Percentiles rank a stretch among this genome's conserved stretches.
phyloP scores from a whole-genome alignment of 2,113 vertebrate genomes.

The Tragelaphus buxtoni region DNA sequence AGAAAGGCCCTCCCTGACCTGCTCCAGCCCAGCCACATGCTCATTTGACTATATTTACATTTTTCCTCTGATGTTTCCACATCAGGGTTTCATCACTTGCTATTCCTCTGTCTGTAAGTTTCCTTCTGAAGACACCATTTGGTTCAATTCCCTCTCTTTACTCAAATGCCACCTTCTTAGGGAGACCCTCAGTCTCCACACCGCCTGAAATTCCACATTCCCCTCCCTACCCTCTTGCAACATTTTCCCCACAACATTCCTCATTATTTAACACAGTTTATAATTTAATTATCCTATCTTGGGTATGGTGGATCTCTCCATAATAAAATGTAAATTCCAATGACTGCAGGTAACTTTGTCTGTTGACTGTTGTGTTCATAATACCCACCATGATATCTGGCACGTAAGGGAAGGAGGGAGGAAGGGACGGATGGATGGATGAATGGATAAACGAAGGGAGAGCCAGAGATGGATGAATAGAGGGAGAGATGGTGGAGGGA shows the following conservation, averaged over 20 bases:
- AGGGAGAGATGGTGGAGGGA: not conserved
- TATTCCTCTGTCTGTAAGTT: not conserved
- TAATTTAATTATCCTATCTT: not conserved
- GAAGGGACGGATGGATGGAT: rapidly evolving
- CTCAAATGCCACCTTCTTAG: not conserved
- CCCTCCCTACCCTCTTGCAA: not conserved
- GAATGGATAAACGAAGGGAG: not conserved
- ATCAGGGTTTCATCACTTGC: not conserved
- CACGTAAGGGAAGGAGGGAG: not conserved
- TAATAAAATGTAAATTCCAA: not conserved
- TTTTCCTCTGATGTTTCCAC: not conserved
- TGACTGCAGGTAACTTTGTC: not conserved
- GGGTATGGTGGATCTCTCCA: not conserved
- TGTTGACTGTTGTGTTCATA: not conserved
- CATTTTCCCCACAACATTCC: not conserved
- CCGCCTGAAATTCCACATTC: not conserved
- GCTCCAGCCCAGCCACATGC: not conserved
- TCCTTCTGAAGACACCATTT: not conserved
- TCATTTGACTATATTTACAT: not conserved
- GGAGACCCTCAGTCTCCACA: not conserved
- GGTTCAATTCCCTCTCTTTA: not conserved
- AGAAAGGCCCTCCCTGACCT: not conserved
- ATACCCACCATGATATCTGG: not conserved
- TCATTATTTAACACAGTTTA: not conserved
- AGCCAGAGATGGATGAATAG: not conserved